A percentile compares a stretch with the other conserved stretches of the same genome.
phyloP scores from a whole-genome alignment of 2,888 invertebrate species.

The Sturmia bella region DNA sequence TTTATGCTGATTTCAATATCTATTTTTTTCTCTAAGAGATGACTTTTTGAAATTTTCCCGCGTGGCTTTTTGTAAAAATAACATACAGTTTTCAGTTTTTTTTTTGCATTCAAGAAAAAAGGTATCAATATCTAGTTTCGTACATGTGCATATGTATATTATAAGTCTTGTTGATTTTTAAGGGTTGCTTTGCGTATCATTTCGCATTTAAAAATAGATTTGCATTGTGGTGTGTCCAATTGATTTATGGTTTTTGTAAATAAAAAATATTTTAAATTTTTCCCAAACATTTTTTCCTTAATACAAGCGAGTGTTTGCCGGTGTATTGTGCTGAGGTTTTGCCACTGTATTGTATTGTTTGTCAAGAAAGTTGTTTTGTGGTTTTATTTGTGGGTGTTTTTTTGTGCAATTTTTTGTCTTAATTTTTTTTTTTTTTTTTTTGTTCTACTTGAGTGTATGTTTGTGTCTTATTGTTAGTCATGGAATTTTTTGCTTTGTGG shows the following conservation, averaged over 20 bases:
- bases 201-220: conserved; percentile 82
- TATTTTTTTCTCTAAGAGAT: conserved; percentile 24
- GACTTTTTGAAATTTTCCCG: conserved; percentile 69
- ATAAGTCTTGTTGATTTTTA: conserved; percentile 50
- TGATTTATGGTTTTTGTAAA: conserved; percentile 81
- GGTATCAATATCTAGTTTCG: conserved; percentile 65
- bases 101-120: conserved; percentile 42
- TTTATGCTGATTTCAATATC: conserved; percentile 59
- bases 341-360: conserved; percentile 52
- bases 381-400: conserved; percentile 67
- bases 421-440: conserved; percentile 4
- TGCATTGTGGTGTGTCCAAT: conserved; percentile 81
- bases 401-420: conserved; percentile 4
- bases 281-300: conserved; percentile 7
- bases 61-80: conserved; percentile 66
- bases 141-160: conserved; percentile 1
- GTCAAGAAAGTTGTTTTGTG: conserved; percentile 62
- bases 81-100: conserved; percentile 30
- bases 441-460: neutral
- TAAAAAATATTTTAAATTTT: conserved; percentile 71
- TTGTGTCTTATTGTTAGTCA: conserved; percentile 63
- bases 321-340: conserved; percentile 51
- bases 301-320: conserved; percentile 6
- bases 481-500: conserved; percentile 43
- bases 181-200: conserved; percentile 76